A percentile compares a stretch with the other conserved stretches of the same genome.
Conservation (phyloP, 2,113 vertebrate species). For the Lophius piscatorius region DNA sequence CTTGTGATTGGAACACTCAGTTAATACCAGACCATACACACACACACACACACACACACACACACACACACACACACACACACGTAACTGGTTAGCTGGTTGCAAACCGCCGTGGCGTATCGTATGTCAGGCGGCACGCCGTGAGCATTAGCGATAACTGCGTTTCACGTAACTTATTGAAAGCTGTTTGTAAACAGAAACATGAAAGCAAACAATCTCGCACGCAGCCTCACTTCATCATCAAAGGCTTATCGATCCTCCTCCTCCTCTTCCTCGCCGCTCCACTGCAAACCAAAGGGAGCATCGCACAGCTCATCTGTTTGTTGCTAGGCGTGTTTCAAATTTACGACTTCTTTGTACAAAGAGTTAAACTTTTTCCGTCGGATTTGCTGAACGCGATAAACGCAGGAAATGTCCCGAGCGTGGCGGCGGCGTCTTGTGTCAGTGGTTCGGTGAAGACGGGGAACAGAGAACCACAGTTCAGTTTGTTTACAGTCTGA, state of each 20-base stretch:
- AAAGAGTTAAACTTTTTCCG: no score
- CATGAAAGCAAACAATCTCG: constrained; percentile 76
- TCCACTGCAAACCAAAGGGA: constrained; percentile 40
- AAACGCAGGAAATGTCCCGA: no score
- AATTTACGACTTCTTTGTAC: constrained; percentile 25
- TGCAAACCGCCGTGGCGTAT: constrained; percentile 54
- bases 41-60: constrained; percentile 1
- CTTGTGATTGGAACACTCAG: no score
- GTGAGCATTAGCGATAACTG: constrained; percentile 69
- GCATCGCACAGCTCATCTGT: constrained; percentile 46
- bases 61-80: constrained; percentile 7
- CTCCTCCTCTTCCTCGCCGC: constrained; percentile 38
- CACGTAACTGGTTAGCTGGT: constrained; percentile 18
- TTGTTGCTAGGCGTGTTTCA: constrained; percentile 41
- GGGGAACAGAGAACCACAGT: no score
- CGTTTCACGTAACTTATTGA: constrained; percentile 71
- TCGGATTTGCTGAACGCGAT: no score
- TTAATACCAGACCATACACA: not conserved
- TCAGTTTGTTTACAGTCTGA: no score
- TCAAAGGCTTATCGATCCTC: constrained; percentile 77
- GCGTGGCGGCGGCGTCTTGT: no score
- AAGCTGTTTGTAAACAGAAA: constrained; percentile 79
- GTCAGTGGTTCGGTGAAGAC: no score
- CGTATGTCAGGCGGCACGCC: constrained; percentile 64
- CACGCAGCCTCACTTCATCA: constrained; percentile 72